Percentiles rank a stretch among this genome's conserved stretches.
Conservation (phyloP, 2,113 vertebrate genomes). For the Plectropomus leopardus region DNA sequence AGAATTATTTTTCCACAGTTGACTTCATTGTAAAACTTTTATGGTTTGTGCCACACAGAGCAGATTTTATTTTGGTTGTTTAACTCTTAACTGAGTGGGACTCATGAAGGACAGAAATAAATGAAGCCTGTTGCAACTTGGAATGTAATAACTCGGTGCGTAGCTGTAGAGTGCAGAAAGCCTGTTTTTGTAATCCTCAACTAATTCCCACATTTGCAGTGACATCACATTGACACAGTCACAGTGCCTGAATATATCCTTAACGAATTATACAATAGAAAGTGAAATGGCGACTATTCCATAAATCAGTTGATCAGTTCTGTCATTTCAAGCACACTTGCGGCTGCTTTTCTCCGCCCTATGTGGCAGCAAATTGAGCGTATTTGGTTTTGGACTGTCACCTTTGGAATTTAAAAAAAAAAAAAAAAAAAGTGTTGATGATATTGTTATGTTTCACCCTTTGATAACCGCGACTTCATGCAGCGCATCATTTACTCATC, state of each 20-base stretch:
- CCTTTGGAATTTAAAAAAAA: background rate
- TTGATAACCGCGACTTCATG: no score
- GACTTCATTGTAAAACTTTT: background rate
- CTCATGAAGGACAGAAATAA: slow-evolving; percentile 1
- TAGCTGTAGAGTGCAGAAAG: background rate
- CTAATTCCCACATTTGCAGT: slow-evolving; percentile 1
- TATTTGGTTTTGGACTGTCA: background rate
- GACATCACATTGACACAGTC: background rate
- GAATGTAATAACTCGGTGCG: background rate
- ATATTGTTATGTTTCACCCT: background rate
- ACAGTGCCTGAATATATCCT: background rate
- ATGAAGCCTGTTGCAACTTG: background rate
- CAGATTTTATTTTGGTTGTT: background rate
- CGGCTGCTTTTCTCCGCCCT: background rate
- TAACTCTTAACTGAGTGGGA: background rate
- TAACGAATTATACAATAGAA: background rate
- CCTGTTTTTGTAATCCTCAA: background rate
- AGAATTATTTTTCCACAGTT: slow-evolving; percentile 2
- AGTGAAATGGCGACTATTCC: background rate
- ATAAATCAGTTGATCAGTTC: background rate
- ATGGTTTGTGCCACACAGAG: background rate
- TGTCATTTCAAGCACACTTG: background rate
- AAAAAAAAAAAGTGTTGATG: background rate
- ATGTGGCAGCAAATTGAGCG: no score
- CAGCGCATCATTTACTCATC: no score